These are phyloP conservation scores for Charadrius vociferus DNA, from an alignment of 2,113 vertebrate species.

Conservation along the genomic window DNA sequence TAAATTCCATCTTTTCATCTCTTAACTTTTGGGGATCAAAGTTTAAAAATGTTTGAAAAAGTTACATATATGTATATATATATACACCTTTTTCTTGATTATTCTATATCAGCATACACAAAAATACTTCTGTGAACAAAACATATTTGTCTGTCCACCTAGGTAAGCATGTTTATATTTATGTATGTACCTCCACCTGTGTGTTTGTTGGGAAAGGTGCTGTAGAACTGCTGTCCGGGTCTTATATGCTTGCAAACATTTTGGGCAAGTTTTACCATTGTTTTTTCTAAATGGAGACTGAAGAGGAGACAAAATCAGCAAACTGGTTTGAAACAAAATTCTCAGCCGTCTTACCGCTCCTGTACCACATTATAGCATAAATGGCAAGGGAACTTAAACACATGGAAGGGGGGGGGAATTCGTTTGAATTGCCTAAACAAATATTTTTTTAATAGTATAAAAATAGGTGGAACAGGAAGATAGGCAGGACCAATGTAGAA, in stretches of 20 bases:
- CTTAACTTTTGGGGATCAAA: not conserved
- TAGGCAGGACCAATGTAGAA: conserved; percentile 21
- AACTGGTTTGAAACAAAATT: not conserved
- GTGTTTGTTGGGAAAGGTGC: not conserved
- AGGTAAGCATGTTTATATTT: not conserved
- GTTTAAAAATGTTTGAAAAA: not conserved
- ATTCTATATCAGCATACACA: not conserved
- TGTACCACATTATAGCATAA: not conserved
- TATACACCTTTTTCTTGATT: not conserved
- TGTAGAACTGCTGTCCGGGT: not conserved
- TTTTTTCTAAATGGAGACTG: not conserved
- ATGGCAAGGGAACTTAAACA: not conserved
- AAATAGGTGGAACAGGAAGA: conserved; percentile 67
- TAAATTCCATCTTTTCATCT: not conserved
- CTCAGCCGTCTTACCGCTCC: not conserved
- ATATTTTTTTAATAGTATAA: conserved; percentile 47
- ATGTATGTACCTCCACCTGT: not conserved
- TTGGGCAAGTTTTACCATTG: not conserved
- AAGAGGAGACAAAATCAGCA: not conserved
- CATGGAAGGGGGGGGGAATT: not conserved
- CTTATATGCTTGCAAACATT: not conserved
- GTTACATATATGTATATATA: not conserved
- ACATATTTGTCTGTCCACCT: not conserved
- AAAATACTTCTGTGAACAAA: not conserved
- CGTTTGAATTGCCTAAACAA: conserved; percentile 58